Conservation (phyloP, 2,888 invertebrate genomes). For the Drosophila siamana region DNA sequence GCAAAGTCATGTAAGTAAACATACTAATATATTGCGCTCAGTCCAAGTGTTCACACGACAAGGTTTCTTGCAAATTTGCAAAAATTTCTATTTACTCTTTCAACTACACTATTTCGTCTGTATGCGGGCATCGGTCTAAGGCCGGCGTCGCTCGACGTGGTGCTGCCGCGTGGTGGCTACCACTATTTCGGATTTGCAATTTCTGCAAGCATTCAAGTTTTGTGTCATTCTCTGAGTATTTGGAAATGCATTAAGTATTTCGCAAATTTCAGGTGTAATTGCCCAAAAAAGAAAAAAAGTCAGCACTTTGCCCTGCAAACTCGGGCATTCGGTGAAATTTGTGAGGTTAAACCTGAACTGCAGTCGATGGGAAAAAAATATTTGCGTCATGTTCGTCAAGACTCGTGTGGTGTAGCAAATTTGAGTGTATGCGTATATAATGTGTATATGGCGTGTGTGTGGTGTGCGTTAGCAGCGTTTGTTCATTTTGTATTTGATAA, state of each 20-base stretch:
- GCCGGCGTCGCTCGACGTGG: conserved; percentile 56
- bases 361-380: conserved; percentile 34
- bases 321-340: conserved; percentile 22
- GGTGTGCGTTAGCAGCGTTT: conserved; percentile 34
- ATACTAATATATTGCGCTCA: not conserved
- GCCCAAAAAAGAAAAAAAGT: not conserved
- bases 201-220: not conserved
- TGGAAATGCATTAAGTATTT: not conserved
- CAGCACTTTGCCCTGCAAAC: not conserved
- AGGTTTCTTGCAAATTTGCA: conserved; percentile 12
- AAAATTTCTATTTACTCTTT: too few relatives aligned
- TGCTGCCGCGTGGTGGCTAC: conserved; percentile 43
- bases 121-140: too few relatives aligned
- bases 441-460: conserved; percentile 3
- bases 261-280: conserved; percentile 6
- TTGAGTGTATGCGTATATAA: not conserved
- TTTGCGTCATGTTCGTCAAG: conserved; percentile 77
- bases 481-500: conserved; percentile 34
- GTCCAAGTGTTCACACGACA: not conserved
- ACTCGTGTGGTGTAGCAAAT: conserved; percentile 11
- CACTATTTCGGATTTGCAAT: not conserved
- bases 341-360: conserved; percentile 67
- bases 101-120: too few relatives aligned
- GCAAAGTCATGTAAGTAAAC: conserved; percentile 41
- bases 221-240: not conserved